Evolutionary conservation across 2,797 vertebrate genomes (phyloP), one percentile per base, ranked within the genome.

Genomic region (Rhinichthys osculus): DNA sequence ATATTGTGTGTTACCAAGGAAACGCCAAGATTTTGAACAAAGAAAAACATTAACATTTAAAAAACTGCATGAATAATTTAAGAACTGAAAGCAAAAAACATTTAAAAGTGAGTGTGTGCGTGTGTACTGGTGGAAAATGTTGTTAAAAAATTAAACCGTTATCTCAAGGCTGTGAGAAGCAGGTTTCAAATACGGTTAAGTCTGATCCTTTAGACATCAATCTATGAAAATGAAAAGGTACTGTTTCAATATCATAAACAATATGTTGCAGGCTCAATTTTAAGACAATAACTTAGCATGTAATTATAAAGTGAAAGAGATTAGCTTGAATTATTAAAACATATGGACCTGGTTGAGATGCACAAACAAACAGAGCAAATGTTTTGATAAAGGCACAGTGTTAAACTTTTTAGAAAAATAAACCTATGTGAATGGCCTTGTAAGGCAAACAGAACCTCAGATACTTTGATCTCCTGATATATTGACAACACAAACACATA

Each of bases 1-100:
- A 50, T 35, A 50, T 21, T 80, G 30, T 81, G 64, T 70, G 17
- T 44, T 21, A 44, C 16, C 64, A 44, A 64, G 9, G 8, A 44
- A 19, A 9, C 54, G 78, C n/a, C 76, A 8, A 17, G 1, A 78
- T 30, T 30, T 30, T 64, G 27, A 82, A 27, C 30, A 82, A 85
- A 70, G 50, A 70, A 38, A 62, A 38, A n/a, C 44, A 71, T 71
- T 7, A 66, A 67, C 54, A 27, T 27, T 8, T 17, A 64, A 33
- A 38, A 64, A 54, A 84, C 17, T 17, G 35, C 33, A 73, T 52
- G 78, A 78, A 90, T 85, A 86, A 78, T 88, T 81, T 76, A 91
- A 44, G 35, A 72, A 30, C 33, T 71, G 76, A 80, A 74, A 40
- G 35, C 40, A 71, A 64, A 73, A 71, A 23, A 10, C 47, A 38